Evolutionary conservation across 2,113 vertebrate genomes (phyloP).

Genomic region (Hucho hucho): DNA sequence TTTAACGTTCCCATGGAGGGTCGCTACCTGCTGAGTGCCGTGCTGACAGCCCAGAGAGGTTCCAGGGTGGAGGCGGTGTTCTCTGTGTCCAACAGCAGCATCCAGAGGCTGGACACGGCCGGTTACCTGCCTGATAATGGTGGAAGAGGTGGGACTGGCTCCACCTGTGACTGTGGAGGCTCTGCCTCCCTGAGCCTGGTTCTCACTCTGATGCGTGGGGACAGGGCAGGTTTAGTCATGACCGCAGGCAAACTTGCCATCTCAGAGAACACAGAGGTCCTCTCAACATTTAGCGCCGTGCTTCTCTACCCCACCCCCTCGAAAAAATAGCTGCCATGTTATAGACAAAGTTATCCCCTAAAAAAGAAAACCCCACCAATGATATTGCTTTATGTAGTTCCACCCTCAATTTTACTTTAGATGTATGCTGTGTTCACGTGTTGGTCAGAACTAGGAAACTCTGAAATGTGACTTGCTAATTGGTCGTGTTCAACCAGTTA

Average conservation of each 20-base stretch:
- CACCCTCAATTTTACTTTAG: not conserved
- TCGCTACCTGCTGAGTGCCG: conserved; percentile 87
- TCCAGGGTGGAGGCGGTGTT: conserved; percentile 83
- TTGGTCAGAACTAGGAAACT: too few species aligned
- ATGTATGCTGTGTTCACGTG: not conserved
- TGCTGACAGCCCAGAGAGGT: conserved; percentile 82
- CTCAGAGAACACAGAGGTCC: conserved; percentile 81
- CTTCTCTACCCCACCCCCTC: conserved; percentile 83
- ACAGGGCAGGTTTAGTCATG: conserved; percentile 79
- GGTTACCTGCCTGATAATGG: conserved; percentile 74
- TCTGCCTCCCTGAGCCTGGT: conserved; percentile 82
- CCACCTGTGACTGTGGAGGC: conserved; percentile 79
- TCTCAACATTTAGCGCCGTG: conserved; percentile 89
- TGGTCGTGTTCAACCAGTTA: too few species aligned
- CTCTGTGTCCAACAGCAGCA: conserved; percentile 82
- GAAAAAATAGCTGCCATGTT: conserved; percentile 70
- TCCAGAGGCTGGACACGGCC: conserved; percentile 86
- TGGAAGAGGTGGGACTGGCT: conserved; percentile 63
- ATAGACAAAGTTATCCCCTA: not conserved
- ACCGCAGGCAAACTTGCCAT: conserved; percentile 84
- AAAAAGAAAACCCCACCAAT: not conserved
- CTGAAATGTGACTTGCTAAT: too few species aligned
- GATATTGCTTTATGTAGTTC: not conserved
- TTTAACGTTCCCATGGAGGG: conserved; percentile 86
- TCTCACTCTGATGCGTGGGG: conserved; percentile 83